Percentiles rank a stretch among this genome's conserved stretches.
Conservation (phyloP, 1,140 invertebrate genomes). For the Leptestheria dahalacensis region DNA sequence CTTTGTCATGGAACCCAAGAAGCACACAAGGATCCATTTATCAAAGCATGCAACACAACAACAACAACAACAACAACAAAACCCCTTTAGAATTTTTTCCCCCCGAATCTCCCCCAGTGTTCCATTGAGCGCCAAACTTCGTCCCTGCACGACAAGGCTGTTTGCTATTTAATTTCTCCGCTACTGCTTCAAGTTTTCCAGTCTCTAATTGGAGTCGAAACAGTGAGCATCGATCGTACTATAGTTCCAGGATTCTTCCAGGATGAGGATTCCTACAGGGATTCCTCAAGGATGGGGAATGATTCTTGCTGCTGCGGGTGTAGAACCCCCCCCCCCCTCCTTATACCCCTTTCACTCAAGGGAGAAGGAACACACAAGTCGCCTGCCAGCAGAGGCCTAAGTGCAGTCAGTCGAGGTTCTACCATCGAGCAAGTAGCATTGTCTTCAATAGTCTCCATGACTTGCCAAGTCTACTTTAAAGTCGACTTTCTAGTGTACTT, state of each 20-base stretch:
- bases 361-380: background rate
- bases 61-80: background rate
- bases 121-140: too few relatives aligned
- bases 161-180: background rate
- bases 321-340: too few relatives aligned
- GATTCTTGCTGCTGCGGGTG: too few relatives aligned
- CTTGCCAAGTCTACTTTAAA: background rate
- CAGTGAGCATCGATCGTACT: too few relatives aligned
- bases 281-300: too few relatives aligned
- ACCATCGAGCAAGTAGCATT: background rate
- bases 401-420: background rate
- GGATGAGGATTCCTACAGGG: too few relatives aligned
- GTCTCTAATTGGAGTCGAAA: background rate
- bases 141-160: background rate
- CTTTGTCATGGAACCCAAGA: background rate
- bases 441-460: background rate
- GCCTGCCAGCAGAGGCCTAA: background rate
- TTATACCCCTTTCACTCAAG: background rate
- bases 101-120: too few relatives aligned
- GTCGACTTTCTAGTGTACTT: background rate
- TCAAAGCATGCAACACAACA: too few relatives aligned
- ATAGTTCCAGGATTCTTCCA: too few relatives aligned
- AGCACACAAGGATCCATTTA: background rate
- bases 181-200: background rate
- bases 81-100: background rate